phyloP scores from a whole-genome alignment of 2,888 invertebrate species.

The Sinodicranocentrus sp. region DNA sequence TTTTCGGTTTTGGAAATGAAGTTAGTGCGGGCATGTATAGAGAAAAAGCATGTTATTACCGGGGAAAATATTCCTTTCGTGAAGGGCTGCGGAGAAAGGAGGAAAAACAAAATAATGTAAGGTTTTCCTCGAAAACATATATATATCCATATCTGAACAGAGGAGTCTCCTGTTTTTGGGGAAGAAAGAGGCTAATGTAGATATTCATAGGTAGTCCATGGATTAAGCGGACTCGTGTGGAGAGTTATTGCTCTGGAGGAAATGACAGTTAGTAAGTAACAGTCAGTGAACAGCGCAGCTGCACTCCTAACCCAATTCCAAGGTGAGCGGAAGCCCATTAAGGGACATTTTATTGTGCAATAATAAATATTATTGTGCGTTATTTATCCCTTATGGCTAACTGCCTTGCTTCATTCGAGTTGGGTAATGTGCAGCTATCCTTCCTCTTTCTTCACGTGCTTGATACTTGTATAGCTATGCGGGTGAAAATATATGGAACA shows the following conservation, averaged over 20 bases:
- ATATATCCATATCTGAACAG: too few relatives aligned
- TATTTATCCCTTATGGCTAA: conserved; percentile 38
- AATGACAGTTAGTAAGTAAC: conserved; percentile 59
- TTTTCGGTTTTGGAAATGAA: not conserved
- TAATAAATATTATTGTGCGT: conserved; percentile 58
- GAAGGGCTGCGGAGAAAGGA: too few relatives aligned
- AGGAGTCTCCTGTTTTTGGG: too few relatives aligned
- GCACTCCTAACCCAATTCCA: conserved; percentile 60
- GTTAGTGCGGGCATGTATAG: too few relatives aligned
- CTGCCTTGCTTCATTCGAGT: conserved; percentile 11
- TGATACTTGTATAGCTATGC: too few relatives aligned
- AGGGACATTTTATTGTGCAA: conserved; percentile 65
- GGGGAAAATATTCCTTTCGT: too few relatives aligned
- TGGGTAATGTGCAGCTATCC: too few relatives aligned
- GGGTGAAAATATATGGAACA: too few relatives aligned
- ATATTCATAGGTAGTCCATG: not conserved
- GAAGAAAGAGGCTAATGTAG: too few relatives aligned
- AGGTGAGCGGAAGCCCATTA: conserved; percentile 65
- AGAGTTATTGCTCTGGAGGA: conserved; percentile 49
- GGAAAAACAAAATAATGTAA: too few relatives aligned
- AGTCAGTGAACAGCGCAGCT: conserved; percentile 42
- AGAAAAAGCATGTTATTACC: not conserved
- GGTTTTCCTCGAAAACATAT: too few relatives aligned
- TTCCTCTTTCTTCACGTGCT: too few relatives aligned
- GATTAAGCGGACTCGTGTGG: conserved; percentile 21